Base-by-base conservation (phyloP, 2,888 invertebrate genomes). In the Ceriagrion tenellum region DNA sequence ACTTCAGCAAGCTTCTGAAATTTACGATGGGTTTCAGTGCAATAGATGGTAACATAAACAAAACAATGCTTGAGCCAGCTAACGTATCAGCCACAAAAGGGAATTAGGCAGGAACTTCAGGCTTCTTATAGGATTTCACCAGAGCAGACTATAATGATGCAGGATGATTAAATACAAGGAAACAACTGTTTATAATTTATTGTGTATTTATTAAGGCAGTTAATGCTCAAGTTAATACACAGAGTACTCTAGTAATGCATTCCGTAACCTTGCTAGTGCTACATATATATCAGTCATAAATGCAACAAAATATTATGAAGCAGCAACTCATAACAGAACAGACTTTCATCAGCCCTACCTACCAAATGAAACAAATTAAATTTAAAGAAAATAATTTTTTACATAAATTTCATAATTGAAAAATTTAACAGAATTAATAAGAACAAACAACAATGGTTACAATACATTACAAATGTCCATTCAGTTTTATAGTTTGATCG, bases 231-330 rank as follows among this genome's bases (percentile, higher is more conserved):
- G 93, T 93, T 93, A 93, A 69, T 93, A 93, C 93, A 93, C 93
- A 93, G 26, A 26, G 93, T 93, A 93, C 69, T 93, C 93, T 93
- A 93, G 69, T 93, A 93, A 93, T 93, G 93, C 93, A 93, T 93
- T 93, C 93, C 93, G 63, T 74, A 93, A 93, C 93, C 93, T 93
- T 93, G 69, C 93, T 93, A 93, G 93, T 69, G 93, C 93, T 93
- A 93, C 93, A 93, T 74, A 81, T 88, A 63, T 63, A 93, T 93
- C 69, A 74, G 93, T 93, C 93, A 93, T 93, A 93, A 93, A 93
- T 69, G 93, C 93, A 93, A 93, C 93, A 93, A 93, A 93, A 93
- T 93, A 93, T 93, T 93, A 93, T 93, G 69, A 93, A 93, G 93
- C 93, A 69, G 93, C 93, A 93, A 93, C 63, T 93, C 69, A 93